A percentile compares a stretch with the other conserved stretches of the same genome.
These are phyloP conservation scores for Ormia ochracea DNA, from an alignment of 2,888 invertebrate species.

Conservation along the genomic window DNA sequence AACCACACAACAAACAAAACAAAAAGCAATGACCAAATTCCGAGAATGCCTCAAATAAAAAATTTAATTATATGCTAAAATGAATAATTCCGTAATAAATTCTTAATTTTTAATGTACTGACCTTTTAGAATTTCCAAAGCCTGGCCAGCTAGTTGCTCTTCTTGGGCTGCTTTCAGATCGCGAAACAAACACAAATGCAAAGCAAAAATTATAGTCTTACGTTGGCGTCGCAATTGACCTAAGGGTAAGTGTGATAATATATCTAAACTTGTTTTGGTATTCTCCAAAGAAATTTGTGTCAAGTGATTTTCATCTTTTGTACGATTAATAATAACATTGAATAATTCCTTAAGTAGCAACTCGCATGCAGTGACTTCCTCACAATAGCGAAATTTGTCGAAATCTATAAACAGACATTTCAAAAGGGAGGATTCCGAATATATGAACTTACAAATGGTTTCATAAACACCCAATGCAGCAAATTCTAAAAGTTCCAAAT, in stretches of 20 bases:
- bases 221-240: constrained; percentile 65
- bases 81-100: no score
- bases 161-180: constrained; percentile 67
- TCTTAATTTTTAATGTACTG: constrained; percentile 20
- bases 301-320: constrained; percentile 45
- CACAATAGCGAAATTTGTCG: constrained; percentile 56
- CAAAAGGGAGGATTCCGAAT: constrained; percentile 65
- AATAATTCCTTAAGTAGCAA: constrained; percentile 47
- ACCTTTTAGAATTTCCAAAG: constrained; percentile 67
- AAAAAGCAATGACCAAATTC: no score
- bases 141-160: constrained; percentile 54
- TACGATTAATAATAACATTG: constrained; percentile 34
- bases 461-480: constrained; percentile 66
- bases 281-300: constrained; percentile 62
- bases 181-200: constrained; percentile 69
- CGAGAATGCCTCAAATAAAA: no score
- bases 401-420: constrained; percentile 61
- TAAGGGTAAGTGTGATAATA: constrained; percentile 69
- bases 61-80: no score
- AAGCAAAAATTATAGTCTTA: constrained; percentile 69
- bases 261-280: constrained; percentile 62
- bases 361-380: constrained; percentile 51
- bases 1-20: no score
- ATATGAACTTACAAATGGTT: constrained; percentile 60
- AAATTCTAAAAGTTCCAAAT: constrained; percentile 70